Evolutionary conservation across 2,797 vertebrate genomes (phyloP).

Genomic region (Microctenopoma stevenorrisi): DNA sequence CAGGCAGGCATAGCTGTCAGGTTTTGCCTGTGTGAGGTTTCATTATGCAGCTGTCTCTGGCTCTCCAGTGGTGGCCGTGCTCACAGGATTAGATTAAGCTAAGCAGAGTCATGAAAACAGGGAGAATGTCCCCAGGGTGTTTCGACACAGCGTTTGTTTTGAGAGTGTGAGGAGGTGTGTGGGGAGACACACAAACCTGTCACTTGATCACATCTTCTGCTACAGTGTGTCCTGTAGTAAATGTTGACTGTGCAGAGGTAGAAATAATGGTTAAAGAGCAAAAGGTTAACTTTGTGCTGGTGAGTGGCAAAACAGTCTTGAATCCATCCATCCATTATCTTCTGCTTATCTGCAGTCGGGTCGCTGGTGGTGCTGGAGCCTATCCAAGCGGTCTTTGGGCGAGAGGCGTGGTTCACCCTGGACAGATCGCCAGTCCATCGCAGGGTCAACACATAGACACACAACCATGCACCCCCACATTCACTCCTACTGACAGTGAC

Average conservation of each 20-base stretch:
- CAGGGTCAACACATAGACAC: no score
- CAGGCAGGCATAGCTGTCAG: constrained; percentile 55
- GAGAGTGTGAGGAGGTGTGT: constrained; percentile 10
- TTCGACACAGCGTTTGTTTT: constrained; percentile 54
- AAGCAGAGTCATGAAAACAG: constrained; percentile 57
- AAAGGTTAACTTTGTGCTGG: constrained; percentile 2
- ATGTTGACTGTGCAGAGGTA: constrained; percentile 6
- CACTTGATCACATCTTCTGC: background rate
- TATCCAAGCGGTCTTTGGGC: no score
- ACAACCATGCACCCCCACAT: no score
- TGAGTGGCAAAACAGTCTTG: no score
- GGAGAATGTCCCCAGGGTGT: constrained; percentile 37
- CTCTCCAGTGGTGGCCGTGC: constrained; percentile 44
- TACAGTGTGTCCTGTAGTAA: background rate
- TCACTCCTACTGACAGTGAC: no score
- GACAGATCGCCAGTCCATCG: no score
- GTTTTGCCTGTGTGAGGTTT: constrained; percentile 66
- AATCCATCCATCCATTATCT: no score
- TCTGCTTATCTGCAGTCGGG: no score
- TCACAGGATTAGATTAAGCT: constrained; percentile 68
- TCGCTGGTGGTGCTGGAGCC: no score
- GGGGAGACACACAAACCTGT: constrained; percentile 10
- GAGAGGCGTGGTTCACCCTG: no score
- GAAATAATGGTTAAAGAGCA: constrained; percentile 1
- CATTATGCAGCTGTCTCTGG: constrained; percentile 68